Conservation (phyloP, 2,888 invertebrate species). For the Elegia similella region DNA sequence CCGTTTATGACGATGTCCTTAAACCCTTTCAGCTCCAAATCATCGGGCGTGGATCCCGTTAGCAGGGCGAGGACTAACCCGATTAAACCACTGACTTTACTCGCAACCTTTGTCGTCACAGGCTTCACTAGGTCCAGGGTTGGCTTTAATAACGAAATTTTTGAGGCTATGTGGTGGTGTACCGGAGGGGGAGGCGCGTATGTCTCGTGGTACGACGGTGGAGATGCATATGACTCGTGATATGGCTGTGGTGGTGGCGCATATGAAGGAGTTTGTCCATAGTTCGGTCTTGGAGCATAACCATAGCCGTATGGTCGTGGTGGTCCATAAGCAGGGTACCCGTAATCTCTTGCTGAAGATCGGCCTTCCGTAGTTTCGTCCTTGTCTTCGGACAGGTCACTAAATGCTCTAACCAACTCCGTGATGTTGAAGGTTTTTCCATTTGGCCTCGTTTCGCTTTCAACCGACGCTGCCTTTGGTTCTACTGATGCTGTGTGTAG, state of each 20-base stretch:
- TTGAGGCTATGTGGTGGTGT: slow-evolving; percentile 33
- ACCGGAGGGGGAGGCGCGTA: slow-evolving; percentile 26
- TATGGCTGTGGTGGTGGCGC: slow-evolving; percentile 11
- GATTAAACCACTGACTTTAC: slow-evolving; percentile 58
- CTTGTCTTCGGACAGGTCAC: slow-evolving; percentile 35
- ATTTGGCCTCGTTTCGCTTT: slow-evolving; percentile 26
- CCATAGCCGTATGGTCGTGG: slow-evolving; percentile 19
- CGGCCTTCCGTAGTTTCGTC: slow-evolving; percentile 33
- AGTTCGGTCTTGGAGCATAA: not conserved
- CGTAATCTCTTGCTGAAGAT: slow-evolving; percentile 31
- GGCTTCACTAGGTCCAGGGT: slow-evolving; percentile 52
- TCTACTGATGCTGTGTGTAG: slow-evolving; percentile 22
- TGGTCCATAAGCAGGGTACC: slow-evolving; percentile 30
- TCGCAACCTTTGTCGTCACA: slow-evolving; percentile 48
- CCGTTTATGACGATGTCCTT: slow-evolving; percentile 62
- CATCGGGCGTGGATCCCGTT: slow-evolving; percentile 48
- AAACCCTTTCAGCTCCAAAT: slow-evolving; percentile 52
- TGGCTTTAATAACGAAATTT: slow-evolving; percentile 41
- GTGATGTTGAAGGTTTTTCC: slow-evolving; percentile 34
- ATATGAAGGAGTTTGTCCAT: slow-evolving; percentile 23
- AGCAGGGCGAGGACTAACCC: slow-evolving; percentile 56
- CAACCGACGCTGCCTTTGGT: slow-evolving; percentile 27
- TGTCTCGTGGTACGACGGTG: slow-evolving; percentile 26
- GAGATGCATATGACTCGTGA: not conserved
- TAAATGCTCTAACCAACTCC: slow-evolving; percentile 44